phyloP scores from a whole-genome alignment of 2,888 invertebrate species.

The Hyppa rectilinea region DNA sequence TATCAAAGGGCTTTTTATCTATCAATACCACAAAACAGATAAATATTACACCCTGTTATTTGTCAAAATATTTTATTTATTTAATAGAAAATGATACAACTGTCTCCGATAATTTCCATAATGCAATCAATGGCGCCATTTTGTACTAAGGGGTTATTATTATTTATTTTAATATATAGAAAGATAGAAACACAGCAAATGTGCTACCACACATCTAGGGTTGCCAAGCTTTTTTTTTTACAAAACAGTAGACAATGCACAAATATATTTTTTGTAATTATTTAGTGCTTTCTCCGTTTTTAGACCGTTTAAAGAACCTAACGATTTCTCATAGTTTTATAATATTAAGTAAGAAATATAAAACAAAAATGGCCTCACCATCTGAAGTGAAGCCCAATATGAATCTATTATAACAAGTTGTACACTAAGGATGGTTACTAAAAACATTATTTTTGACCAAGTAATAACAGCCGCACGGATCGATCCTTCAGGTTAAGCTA shows the following conservation, averaged over 20 bases:
- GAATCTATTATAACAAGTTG: background rate
- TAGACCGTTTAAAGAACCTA: no score
- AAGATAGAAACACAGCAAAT: constrained; percentile 28
- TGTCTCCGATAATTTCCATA: constrained; percentile 1
- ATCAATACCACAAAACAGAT: no score
- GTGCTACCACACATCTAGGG: constrained; percentile 13
- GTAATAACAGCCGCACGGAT: no score
- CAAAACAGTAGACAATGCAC: background rate
- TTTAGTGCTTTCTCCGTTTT: background rate
- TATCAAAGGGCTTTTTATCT: constrained; percentile 6
- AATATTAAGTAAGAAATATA: background rate
- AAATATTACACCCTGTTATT: constrained; percentile 4
- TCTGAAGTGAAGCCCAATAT: background rate
- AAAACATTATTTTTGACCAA: background rate
- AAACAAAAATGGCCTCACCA: background rate
- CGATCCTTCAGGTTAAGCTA: no score
- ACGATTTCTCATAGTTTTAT: background rate
- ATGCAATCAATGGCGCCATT: constrained; percentile 3
- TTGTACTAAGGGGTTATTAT: background rate
- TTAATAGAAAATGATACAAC: background rate
- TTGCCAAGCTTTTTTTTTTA: background rate
- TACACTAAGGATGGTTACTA: background rate
- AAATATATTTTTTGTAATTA: background rate
- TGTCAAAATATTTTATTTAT: constrained; percentile 3
- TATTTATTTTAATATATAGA: constrained; percentile 14